These are phyloP conservation scores for Heterotis niloticus DNA, from an alignment of 2,113 vertebrate species.

Conservation along the genomic window DNA sequence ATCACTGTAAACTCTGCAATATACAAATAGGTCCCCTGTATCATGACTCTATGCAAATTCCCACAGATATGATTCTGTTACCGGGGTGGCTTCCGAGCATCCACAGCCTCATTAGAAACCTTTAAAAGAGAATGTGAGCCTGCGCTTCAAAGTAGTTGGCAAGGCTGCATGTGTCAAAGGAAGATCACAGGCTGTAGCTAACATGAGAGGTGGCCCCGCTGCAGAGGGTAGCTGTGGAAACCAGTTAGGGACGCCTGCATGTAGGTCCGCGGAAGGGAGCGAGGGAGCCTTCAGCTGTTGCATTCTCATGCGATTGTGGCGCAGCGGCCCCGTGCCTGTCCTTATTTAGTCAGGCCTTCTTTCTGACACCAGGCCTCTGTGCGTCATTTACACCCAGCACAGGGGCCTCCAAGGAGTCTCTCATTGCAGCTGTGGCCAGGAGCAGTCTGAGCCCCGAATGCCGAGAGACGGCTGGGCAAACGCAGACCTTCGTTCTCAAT, in stretches of 20 bases:
- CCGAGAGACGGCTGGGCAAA: constrained; percentile 40
- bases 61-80: neutral
- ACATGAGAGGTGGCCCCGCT: neutral
- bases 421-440: constrained; percentile 43
- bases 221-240: constrained; percentile 7
- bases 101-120: neutral
- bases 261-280: constrained; percentile 1
- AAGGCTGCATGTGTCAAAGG: neutral
- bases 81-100: neutral
- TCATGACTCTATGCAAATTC: neutral
- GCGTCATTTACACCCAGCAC: constrained; percentile 75
- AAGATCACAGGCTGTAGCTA: neutral
- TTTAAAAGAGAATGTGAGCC: neutral
- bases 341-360: constrained; percentile 84
- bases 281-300: constrained; percentile 71
- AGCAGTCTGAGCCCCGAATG: constrained; percentile 46
- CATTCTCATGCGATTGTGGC: constrained; percentile 69
- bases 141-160: neutral
- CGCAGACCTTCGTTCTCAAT: constrained; percentile 28
- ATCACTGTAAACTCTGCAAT: constrained; percentile 7
- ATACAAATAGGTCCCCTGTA: neutral
- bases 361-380: constrained; percentile 64
- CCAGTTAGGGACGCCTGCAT: neutral
- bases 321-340: constrained; percentile 68
- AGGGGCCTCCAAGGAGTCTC: constrained; percentile 48